Evolutionary conservation across 1,140 invertebrate species (phyloP), one percentile per base, ranked within the genome.

Genomic region (Homalodisca vitripennis): DNA sequence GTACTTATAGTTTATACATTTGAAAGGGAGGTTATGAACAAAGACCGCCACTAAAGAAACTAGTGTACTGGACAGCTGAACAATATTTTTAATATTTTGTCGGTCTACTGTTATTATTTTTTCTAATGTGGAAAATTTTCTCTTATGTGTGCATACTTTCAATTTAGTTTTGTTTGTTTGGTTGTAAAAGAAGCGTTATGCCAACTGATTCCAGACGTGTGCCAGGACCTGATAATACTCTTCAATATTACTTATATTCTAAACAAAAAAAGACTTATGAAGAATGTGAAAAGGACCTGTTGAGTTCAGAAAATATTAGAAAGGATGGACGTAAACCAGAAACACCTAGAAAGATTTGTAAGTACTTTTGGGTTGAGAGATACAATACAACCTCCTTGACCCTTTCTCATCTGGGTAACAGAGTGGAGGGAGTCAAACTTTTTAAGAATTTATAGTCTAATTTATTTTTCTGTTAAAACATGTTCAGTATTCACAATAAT

Each of bases 261-360:
- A 70, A 66, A 57, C 65, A 70, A 20, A 65, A 70, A 32, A 66
- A 66, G 32, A 60, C 67, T 10, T 69, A 66, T 60, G 47, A 57
- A 62, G 47, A 68, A 48, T 69, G 47, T 53, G 27, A 69, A 20
- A 69, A 67, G 14, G 66, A 71, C 26, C 14, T 71, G 12, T 1
- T 63, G 13, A 46, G 64, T 46, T 17, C 27, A 41, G 20, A 14
- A 17, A 64, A 68, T 30, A 27, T 22, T 41, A 60, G 85, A 66
- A 74, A 70, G 12, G 84, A 87, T 78, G 80, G 78, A 10, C 76
- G 86, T 66, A 73, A 75, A 32, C 62, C 73, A 32, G 73, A 77
- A 65, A 80, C 86, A 70, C 76, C 82, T 12, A 75, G 84, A 70
- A 83, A 85, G 80, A 83, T 87, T 66, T 87, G 86, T 87, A 84